These are phyloP conservation scores for Lichenostomus cassidix DNA, from an alignment of 2,113 vertebrate species.

Conservation along the genomic window DNA sequence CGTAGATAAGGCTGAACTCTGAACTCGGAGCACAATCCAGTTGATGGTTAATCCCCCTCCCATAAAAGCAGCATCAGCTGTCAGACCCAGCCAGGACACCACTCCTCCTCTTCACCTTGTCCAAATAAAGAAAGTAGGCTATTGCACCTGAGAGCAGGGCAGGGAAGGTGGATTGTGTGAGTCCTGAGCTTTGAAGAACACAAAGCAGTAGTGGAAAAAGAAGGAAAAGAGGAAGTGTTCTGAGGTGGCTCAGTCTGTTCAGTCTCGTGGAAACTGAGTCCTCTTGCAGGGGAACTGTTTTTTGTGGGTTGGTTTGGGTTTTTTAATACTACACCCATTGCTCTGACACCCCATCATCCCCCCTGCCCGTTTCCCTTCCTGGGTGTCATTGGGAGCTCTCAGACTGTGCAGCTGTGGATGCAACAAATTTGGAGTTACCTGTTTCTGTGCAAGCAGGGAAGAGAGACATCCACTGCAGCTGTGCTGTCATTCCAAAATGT, in stretches of 20 bases:
- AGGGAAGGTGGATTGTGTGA: neutral
- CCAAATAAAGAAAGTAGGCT: neutral
- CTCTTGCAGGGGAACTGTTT: neutral
- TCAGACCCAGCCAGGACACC: neutral
- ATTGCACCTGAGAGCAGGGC: neutral
- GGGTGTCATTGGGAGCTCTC: neutral
- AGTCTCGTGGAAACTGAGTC: neutral
- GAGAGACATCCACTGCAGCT: neutral
- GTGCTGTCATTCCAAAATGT: neutral
- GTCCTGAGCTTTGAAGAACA: neutral
- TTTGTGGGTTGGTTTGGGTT: neutral
- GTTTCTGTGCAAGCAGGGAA: neutral
- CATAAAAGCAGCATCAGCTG: conserved; percentile 45
- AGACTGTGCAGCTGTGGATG: fast-evolving
- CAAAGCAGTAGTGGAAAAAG: neutral
- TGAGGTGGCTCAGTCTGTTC: neutral
- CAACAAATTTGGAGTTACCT: neutral
- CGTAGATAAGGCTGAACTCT: conserved; percentile 54
- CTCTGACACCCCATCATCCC: neutral
- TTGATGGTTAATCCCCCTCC: conserved; percentile 33
- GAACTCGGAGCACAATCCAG: conserved; percentile 36
- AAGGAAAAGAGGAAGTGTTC: neutral
- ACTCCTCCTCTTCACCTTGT: neutral
- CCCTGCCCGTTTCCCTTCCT: neutral
- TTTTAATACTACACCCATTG: neutral